A percentile compares a stretch with the other conserved stretches of the same genome.
These are phyloP conservation scores for Plagodis pulveraria DNA, from an alignment of 2,888 invertebrate genomes.

Conservation along the genomic window DNA sequence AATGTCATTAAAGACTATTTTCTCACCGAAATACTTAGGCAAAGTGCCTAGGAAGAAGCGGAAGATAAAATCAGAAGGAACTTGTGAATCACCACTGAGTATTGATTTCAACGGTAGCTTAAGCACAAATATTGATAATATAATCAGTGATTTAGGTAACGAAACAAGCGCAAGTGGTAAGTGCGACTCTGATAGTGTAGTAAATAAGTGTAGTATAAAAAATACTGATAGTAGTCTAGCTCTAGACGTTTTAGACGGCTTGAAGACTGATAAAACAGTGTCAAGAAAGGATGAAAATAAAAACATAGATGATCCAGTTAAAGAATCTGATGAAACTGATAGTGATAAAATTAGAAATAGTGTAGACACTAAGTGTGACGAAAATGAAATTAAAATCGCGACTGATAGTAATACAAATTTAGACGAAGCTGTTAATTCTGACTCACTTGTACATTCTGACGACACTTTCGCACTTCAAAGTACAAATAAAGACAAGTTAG, in stretches of 20 bases:
- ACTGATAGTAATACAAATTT: neutral
- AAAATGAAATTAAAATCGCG: constrained; percentile 1
- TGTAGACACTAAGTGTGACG: neutral
- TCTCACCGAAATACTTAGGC: constrained; percentile 57
- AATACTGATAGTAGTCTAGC: neutral
- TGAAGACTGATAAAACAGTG: neutral
- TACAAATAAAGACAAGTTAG: neutral
- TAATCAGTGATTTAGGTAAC: constrained; percentile 50
- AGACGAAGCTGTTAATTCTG: neutral
- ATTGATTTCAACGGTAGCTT: constrained; percentile 2
- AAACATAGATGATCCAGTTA: neutral
- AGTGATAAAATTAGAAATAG: constrained; percentile 2
- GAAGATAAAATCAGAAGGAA: constrained; percentile 42
- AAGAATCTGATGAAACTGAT: constrained; percentile 5
- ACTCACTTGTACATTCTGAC: neutral
- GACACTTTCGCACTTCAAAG: neutral
- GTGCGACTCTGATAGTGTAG: constrained; percentile 28
- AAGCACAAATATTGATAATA: constrained; percentile 37
- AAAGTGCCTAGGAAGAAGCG: constrained; percentile 56
- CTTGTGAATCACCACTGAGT: constrained; percentile 35
- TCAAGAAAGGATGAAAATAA: neutral
- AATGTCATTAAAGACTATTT: constrained; percentile 61
- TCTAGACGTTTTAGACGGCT: neutral
- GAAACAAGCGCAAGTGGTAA: constrained; percentile 26
- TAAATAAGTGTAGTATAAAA: constrained; percentile 15